Percentiles rank a stretch among this genome's conserved stretches.
Conservation (phyloP, 2,888 invertebrate genomes). For the Stegophylla sp. region DNA sequence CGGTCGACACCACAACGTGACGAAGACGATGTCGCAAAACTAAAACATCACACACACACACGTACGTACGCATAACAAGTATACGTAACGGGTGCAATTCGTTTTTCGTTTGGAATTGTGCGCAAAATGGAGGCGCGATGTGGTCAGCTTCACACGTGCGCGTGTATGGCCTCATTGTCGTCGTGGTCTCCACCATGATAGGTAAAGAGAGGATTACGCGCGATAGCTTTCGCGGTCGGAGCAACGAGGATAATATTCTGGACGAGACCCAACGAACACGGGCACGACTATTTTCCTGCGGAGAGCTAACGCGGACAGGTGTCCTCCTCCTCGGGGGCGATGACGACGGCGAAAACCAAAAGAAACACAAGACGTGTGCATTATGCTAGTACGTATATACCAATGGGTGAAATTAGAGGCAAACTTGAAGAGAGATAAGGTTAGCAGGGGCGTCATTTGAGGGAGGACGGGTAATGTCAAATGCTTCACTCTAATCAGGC, state of each 20-base stretch:
- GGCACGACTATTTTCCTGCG: background rate
- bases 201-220: background rate
- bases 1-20: constrained; percentile 2
- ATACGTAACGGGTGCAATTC: constrained; percentile 36
- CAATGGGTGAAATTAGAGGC: no score
- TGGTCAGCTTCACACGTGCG: constrained; percentile 12
- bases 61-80: background rate
- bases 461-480: no score
- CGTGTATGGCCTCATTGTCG: constrained; percentile 30
- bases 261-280: background rate
- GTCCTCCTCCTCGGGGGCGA: background rate
- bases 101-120: constrained; percentile 18
- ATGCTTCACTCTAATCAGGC: no score
- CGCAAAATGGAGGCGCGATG: constrained; percentile 31
- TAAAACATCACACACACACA: background rate
- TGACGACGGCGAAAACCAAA: no score
- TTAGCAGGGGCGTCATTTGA: no score
- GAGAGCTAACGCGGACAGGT: background rate
- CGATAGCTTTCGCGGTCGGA: background rate
- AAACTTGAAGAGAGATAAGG: no score
- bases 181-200: no score
- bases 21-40: constrained; percentile 27
- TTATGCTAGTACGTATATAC: no score
- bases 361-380: no score
- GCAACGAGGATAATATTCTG: background rate